Base-by-base conservation (phyloP, 2,888 invertebrate genomes). In the Atrina japonica region DNA sequence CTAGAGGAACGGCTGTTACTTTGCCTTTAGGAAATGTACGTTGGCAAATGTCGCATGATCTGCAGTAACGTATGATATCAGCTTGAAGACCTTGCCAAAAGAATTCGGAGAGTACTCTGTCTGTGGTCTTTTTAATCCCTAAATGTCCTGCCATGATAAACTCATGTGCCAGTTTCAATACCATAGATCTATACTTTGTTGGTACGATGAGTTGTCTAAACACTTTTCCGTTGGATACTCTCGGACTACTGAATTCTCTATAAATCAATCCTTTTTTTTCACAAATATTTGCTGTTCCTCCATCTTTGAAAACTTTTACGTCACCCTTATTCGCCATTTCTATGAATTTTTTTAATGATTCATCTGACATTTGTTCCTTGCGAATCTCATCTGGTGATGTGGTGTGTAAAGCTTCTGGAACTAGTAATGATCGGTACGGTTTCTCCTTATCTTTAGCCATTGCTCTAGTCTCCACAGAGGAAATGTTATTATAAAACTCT, bases 121-220 rank as follows among this genome's bases (percentile, higher is more conserved):
- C 47, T 14, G 40, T 16, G 21, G 77, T 77, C 11, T 35, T 18
- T 3, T 29, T 9, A 43, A 59, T 58, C 9, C 61, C 76, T 16
- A 71, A 21, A 47, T 77, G 75, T 21, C 77, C 77, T 18, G 61
- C 55, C 64, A 75, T 65, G 2, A 73, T 29, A 25, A 50, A 49
- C 6, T 77, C 72, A 45, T 75, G 77, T 2, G 58, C 73, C 16
- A 73, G 11, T 3, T 55, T 47, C 23, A 77, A 16, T 3, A 77
- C 75, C 29, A n/a, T n/a, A n/a, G n/a, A n/a, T 43, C 5, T 43
- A 43, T 43, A n/a, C n/a, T n/a, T n/a, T n/a, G n/a, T n/a, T n/a
- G n/a, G n/a, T n/a, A n/a, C n/a, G n/a, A n/a, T n/a, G n/a, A 16
- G n/a, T 3, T 47, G 47, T 47, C 47, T 18, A 7, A 14, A 47